Conservation (phyloP, 1,140 invertebrate species). For the Melipona quadrifasciata region DNA sequence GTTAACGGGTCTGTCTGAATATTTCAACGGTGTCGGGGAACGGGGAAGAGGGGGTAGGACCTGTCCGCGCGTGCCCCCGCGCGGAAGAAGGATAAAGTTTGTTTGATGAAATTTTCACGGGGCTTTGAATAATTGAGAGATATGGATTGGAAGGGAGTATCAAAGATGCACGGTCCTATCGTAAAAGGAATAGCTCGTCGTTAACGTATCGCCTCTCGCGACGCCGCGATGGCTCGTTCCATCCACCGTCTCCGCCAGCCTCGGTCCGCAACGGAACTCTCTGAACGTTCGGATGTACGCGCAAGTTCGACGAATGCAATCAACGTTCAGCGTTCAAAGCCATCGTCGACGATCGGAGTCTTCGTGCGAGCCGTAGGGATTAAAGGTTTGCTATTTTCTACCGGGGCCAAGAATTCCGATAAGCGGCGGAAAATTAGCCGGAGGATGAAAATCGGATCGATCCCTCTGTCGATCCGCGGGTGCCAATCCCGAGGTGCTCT, state of each 20-base stretch:
- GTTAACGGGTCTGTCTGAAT: background rate
- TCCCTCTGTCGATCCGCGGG: too few relatives aligned
- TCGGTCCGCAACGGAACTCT: background rate
- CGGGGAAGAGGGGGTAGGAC: too few relatives aligned
- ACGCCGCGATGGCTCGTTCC: background rate
- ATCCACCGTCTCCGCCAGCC: background rate
- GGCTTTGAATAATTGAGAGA: background rate
- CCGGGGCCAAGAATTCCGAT: constrained; percentile 5
- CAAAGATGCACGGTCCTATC: background rate
- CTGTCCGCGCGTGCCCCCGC: too few relatives aligned
- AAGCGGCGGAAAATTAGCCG: constrained; percentile 37
- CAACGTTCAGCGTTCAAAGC: constrained; percentile 38
- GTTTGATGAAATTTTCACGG: background rate
- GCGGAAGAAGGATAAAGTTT: background rate
- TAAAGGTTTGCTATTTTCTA: constrained; percentile 31
- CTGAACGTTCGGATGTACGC: background rate
- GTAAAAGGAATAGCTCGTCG: background rate
- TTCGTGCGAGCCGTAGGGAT: constrained; percentile 26
- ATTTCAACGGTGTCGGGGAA: background rate
- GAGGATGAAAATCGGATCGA: background rate
- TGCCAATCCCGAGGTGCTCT: background rate
- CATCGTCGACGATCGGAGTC: constrained; percentile 25
- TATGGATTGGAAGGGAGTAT: background rate
- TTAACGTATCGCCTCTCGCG: background rate
- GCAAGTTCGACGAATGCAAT: constrained; percentile 45